Evolutionary conservation across 2,113 vertebrate species (phyloP).

Genomic region (Capricornis sumatraensis): DNA sequence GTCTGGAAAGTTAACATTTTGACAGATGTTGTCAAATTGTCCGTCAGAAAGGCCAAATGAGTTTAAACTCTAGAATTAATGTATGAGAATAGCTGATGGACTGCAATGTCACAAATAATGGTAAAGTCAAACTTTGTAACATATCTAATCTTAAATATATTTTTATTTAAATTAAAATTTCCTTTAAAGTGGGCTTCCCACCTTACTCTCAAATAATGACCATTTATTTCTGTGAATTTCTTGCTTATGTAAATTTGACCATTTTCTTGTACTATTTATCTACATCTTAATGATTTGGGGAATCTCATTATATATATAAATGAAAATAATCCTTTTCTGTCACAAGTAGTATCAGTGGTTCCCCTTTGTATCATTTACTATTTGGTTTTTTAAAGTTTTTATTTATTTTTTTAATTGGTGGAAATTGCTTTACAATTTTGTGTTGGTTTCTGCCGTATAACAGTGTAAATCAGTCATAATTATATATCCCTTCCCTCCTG

Average conservation of each 20-base stretch:
- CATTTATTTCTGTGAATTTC: neutral
- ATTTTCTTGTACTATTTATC: neutral
- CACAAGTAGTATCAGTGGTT: neutral
- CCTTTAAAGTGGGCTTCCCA: neutral
- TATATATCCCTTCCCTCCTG: neutral
- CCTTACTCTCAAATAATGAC: neutral
- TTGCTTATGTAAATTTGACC: neutral
- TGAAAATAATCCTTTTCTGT: neutral
- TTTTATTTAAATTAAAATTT: slow-evolving; percentile 8
- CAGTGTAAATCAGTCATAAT: neutral
- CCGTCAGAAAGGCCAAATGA: neutral
- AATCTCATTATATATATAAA: neutral
- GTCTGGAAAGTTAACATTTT: neutral
- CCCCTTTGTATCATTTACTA: neutral
- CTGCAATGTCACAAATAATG: neutral
- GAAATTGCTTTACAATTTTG: neutral
- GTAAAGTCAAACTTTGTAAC: neutral
- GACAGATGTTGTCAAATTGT: neutral
- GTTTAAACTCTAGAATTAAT: neutral
- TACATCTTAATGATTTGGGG: neutral
- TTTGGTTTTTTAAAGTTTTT: neutral
- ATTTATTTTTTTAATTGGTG: neutral
- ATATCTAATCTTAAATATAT: neutral
- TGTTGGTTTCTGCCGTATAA: neutral
- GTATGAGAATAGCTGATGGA: neutral